phyloP scores from a whole-genome alignment of 1,140 invertebrate genomes.

The Pectinophora gossypiella region DNA sequence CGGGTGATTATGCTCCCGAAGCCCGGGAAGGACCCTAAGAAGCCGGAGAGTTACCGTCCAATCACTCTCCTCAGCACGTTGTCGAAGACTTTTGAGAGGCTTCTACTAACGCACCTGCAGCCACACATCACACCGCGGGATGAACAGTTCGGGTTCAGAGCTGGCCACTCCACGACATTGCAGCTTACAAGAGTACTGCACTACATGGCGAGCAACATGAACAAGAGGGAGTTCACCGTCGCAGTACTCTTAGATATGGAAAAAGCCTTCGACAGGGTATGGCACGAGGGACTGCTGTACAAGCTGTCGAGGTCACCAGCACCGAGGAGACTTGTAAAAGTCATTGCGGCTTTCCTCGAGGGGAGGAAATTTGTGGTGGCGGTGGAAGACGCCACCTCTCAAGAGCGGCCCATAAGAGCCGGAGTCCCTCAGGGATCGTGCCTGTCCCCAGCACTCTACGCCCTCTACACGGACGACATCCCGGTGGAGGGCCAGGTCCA shows the following conservation, averaged over 20 bases:
- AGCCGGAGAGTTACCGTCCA: constrained; percentile 32
- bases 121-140: constrained; percentile 8
- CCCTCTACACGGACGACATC: too few relatives aligned
- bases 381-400: too few relatives aligned
- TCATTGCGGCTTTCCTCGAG: too few relatives aligned
- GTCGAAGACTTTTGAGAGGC: constrained; percentile 35
- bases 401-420: too few relatives aligned
- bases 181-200: constrained; percentile 25
- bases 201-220: neutral
- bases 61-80: constrained; percentile 36
- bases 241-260: constrained; percentile 20
- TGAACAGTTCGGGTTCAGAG: constrained; percentile 47
- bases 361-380: too few relatives aligned
- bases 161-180: constrained; percentile 29
- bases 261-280: too few relatives aligned
- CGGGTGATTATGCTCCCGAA: constrained; percentile 35
- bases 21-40: constrained; percentile 19
- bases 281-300: too few relatives aligned
- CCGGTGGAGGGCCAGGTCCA: too few relatives aligned
- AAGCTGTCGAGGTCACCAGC: too few relatives aligned
- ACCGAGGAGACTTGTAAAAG: too few relatives aligned
- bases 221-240: constrained; percentile 1
- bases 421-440: too few relatives aligned
- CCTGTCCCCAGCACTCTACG: too few relatives aligned
- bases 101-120: constrained; percentile 26